Evolutionary conservation across 2,113 vertebrate genomes (phyloP).

Genomic region (Abramis brama): DNA sequence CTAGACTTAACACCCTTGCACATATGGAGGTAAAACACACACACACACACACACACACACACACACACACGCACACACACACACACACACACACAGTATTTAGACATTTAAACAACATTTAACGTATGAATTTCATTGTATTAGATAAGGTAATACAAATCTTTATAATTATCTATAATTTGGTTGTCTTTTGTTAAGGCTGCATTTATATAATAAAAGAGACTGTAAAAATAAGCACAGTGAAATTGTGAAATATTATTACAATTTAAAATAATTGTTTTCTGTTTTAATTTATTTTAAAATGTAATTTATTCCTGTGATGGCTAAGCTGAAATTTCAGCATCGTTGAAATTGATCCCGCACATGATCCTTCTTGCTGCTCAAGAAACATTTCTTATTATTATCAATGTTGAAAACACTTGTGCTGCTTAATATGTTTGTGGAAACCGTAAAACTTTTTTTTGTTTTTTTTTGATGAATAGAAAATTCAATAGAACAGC

Average conservation of each 20-base stretch:
- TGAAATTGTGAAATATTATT: no score
- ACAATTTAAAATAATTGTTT: no score
- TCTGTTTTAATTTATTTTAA: neutral
- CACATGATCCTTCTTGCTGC: neutral
- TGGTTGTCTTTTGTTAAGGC: neutral
- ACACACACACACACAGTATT: neutral
- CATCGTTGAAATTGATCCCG: no score
- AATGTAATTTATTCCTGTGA: neutral
- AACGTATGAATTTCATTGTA: no score
- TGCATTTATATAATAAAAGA: no score
- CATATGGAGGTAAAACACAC: conserved; percentile 82
- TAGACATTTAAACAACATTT: no score
- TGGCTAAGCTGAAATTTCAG: neutral
- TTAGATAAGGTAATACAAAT: no score
- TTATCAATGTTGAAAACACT: neutral
- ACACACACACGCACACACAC: neutral
- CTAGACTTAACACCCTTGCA: conserved; percentile 85
- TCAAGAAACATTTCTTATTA: neutral
- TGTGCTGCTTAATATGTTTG: neutral
- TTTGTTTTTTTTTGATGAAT: neutral
- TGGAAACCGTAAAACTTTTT: neutral
- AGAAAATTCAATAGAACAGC: no score
- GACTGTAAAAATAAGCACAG: no score
- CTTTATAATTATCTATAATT: neutral
- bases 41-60: neutral